These are phyloP conservation scores for Scalopus aquaticus DNA, from an alignment of 2,113 vertebrate genomes.

Conservation along the genomic window DNA sequence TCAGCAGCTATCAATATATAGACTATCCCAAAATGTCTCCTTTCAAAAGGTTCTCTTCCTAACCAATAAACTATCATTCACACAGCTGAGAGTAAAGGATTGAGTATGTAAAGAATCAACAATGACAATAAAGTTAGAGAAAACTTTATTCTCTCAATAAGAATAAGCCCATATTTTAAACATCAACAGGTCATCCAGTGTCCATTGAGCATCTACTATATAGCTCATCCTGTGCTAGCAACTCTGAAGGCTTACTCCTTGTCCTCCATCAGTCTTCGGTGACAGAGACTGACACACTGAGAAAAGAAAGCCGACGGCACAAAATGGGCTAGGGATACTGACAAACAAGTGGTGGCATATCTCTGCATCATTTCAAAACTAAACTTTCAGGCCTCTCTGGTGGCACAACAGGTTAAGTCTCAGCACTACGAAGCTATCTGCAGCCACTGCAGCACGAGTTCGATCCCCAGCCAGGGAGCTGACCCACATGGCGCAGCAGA, in stretches of 20 bases:
- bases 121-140: background rate
- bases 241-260: background rate
- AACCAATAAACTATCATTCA: background rate
- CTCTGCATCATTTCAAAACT: background rate
- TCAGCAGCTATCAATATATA: background rate
- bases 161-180: background rate
- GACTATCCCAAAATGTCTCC: background rate
- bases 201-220: rapidly evolving
- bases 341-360: background rate
- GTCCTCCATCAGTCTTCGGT: background rate
- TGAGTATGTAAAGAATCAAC: background rate
- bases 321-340: background rate
- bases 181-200: background rate
- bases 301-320: background rate
- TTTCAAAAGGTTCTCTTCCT: background rate
- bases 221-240: background rate
- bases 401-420: too few species aligned
- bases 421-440: too few species aligned
- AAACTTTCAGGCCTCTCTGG: too few species aligned
- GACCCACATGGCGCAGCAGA: too few species aligned
- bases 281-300: background rate
- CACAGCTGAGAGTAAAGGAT: background rate
- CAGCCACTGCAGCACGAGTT: too few species aligned
- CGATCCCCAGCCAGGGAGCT: too few species aligned
- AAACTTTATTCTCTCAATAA: conserved; percentile 17